These are phyloP conservation scores for Spilogale gracilis DNA, from an alignment of 2,113 vertebrate species.

Conservation along the genomic window DNA sequence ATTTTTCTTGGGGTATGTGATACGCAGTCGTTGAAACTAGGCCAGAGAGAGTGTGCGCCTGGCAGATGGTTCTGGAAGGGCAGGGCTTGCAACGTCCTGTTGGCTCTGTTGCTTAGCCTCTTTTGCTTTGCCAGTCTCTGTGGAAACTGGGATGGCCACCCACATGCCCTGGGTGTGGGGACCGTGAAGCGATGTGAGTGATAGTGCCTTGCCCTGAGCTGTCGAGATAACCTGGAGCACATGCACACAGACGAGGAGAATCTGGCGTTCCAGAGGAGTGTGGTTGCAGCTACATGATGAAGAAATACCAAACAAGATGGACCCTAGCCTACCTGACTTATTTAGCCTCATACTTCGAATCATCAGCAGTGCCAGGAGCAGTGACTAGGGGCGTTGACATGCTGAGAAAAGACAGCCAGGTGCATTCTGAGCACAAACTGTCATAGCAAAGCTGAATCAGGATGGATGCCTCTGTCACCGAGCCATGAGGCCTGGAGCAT, in stretches of 20 bases:
- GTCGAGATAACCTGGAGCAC: background rate
- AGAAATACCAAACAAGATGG: background rate
- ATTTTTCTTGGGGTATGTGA: conserved; percentile 42
- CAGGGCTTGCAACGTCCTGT: background rate
- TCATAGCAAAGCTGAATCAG: background rate
- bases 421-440: background rate
- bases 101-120: background rate
- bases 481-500: background rate
- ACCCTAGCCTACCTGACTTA: background rate
- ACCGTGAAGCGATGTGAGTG: background rate
- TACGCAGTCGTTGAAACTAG: conserved; percentile 35
- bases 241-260: background rate
- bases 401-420: background rate
- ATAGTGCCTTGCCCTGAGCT: background rate
- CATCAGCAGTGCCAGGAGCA: background rate
- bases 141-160: conserved; percentile 30
- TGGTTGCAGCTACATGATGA: background rate
- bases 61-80: background rate
- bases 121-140: background rate
- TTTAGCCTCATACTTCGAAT: background rate
- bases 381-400: no score
- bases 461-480: background rate
- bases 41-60: background rate
- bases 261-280: background rate
- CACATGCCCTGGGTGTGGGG: background rate